Base-by-base conservation (phyloP, 92 coral and sea anemone genomes). In the Porites cylindrica region DNA sequence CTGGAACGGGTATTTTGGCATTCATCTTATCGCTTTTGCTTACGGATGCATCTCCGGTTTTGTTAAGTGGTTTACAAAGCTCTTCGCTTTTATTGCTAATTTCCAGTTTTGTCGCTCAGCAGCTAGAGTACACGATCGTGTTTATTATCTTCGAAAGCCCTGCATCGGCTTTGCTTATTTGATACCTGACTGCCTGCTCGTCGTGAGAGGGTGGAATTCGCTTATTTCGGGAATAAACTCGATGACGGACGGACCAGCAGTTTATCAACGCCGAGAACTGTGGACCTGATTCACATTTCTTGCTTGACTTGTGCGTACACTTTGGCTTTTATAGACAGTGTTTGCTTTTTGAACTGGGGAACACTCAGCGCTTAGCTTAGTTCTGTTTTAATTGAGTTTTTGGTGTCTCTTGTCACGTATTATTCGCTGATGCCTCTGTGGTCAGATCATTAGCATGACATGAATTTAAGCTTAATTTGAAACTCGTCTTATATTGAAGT, bases 11-110 rank as follows among this genome's bases (percentile, higher is more conserved):
- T 76, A 92, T 92, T 92, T 92, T 77, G 32, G 86, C 64, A 59
- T 51, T 70, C 70, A 69, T 62, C 80, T 78, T 53, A 78, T 69
- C 79, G 87, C 81, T 74, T 61, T 76, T 88, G 77, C 68, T 21
- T 66, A 29, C 86, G 78, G 78, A 82, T 32, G 88, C 73, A 77
- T 89, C 83, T 80, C 86, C 92, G 90, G 85, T 84, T 52, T 47
- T 60, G 47, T 75, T 84, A 88, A 91, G 94, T 92, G 88, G 95
- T 89, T 73, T 86, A 83, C 82, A 72, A 81, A 88, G 76, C 92
- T 66, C 75, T 86, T 91, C 54, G 90, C 52, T 11, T 75, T 74
- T 85, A 86, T 90, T 92, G 85, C 87, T 75, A 92, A 89, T 92
- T 92, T 92, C 86, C 61, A 79, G 82, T 82, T 80, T 61, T 77